Percentiles rank a stretch among this genome's conserved stretches.
phyloP scores from a whole-genome alignment of 2,797 vertebrate species.

The Rhyacichthys aspro region DNA sequence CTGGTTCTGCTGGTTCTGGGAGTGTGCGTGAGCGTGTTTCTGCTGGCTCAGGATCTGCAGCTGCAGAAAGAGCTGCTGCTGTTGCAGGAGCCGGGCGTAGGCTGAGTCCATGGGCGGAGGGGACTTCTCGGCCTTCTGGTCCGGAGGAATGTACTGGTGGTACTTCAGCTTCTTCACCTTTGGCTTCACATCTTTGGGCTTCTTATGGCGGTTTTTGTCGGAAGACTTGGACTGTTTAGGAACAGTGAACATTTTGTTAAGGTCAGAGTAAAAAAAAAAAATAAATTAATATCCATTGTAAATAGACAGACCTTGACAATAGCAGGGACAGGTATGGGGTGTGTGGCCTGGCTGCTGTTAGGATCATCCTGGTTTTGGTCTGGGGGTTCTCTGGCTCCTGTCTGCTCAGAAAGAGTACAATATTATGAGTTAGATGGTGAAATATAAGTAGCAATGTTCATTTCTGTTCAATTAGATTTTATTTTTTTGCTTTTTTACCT shows the following conservation, averaged over 20 bases:
- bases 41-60: slow-evolving; percentile 98
- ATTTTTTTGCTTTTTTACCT: no score
- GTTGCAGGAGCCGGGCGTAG: slow-evolving; percentile 95
- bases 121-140: slow-evolving; percentile 97
- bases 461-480: no score
- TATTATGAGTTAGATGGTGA: no score
- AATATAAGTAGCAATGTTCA: no score
- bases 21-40: slow-evolving; percentile 83
- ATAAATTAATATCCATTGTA: background rate
- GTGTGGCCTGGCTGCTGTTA: slow-evolving; percentile 71
- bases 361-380: slow-evolving; percentile 78
- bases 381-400: slow-evolving; percentile 72
- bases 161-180: slow-evolving; percentile 99
- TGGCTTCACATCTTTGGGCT: slow-evolving; percentile 97
- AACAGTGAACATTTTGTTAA: background rate
- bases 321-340: slow-evolving; percentile 77
- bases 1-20: slow-evolving; percentile 73
- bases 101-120: slow-evolving; percentile 98
- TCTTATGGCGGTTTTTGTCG: slow-evolving; percentile 97
- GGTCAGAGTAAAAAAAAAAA: no score
- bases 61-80: slow-evolving; percentile 98
- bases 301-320: slow-evolving; percentile 86
- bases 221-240: slow-evolving; percentile 85
- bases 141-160: slow-evolving; percentile 97
- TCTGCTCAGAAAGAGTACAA: slow-evolving; percentile 50